Base-by-base conservation (phyloP, 92 coral and sea anemone genomes). In the Muricea muricata region DNA sequence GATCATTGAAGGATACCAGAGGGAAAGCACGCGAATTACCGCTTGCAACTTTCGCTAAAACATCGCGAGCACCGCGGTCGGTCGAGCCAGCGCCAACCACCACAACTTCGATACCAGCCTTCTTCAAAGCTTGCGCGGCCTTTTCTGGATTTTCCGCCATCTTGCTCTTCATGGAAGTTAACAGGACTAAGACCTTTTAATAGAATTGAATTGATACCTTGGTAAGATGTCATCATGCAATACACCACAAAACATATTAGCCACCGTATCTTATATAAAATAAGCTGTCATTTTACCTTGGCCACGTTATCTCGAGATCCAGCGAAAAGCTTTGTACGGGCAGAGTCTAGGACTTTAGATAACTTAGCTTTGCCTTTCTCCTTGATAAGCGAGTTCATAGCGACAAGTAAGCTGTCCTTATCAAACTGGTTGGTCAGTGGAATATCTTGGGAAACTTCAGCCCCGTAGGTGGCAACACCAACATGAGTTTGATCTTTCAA, bases 1-100 rank as follows among this genome's bases (percentile, higher is more conserved):
- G 94, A 84, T 93, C 94, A 54, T 92, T 76, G 87, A 90, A 93
- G n/a, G 98, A 87, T 14, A 77, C 85, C 1, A 92, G 91, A 34
- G 88, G 82, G 77, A 92, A 89, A 23, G 95, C 90, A 73, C 70
- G 69, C 17, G 83, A 78, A 35, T 61, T 24, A 55, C 83, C 58
- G 57, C 69, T 78, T 52, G 83, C 83, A 7, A 78, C 71, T 39
- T 78, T 56, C 7, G 32, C 39, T 35, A 78, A 20, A 37, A 56
- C 12, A 39, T 78, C 83, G 18, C 83, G 63, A 20, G 83, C 55
- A 58, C 31, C 40, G 67, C 33, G 47, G 13, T 78, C 83, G 6
- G 70, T 35, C 13, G 83, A 78, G 33, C 83, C 83, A 17, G 54
- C 83, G 30, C 83, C 71, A 33, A 78, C 70, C 15, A 63, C 83